Base-by-base conservation (phyloP, 2,888 invertebrate species). In the Cotesia congregata region DNA sequence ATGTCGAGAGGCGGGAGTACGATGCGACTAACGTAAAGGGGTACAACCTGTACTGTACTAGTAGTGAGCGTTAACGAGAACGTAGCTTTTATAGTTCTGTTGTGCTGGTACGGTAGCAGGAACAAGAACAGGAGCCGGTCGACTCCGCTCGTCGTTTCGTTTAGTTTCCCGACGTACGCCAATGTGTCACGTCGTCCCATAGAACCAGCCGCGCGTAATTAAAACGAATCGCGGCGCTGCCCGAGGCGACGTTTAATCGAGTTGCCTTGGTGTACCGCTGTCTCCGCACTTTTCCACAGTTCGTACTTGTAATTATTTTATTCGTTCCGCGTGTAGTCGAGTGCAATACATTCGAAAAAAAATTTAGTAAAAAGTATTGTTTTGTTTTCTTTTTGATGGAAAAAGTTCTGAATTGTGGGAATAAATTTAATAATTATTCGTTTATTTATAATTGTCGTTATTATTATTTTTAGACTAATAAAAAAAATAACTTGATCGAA, bases 241-340 rank as follows among this genome's bases (percentile, higher is more conserved):
- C 78, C 77, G 70, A 78, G 73, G 77, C 77, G 76, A 78, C 78
- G 78, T 82, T 83, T 83, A 83, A 82, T 83, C 81, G 83, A 83
- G 80, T 82, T 80, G 79, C 78, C 77, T 67, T 77, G 78, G 78
- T 77, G 78, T 78, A 80, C 81, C 80, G 75, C 69, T 81, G 81
- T 81, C 80, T 83, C 81, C 74, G 79, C 80, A 80, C 78, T 82
- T 82, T 80, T 82, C 78, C 79, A 73, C 77, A 72, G 61, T 77
- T 78, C 67, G 76, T 79, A 73, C 74, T 74, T 78, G 79, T 80
- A 80, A 81, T 80, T 80, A 80, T 81, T 80, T 80, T 80, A 81
- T 79, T 81, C 79, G 77, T 76, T 75, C 73, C 74, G 76, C 72
- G 76, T 77, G 75, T 76, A 75, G 75, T 77, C 80, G 69, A 76